Base-by-base conservation (phyloP, 1,140 invertebrate species). In the Atta texana region DNA sequence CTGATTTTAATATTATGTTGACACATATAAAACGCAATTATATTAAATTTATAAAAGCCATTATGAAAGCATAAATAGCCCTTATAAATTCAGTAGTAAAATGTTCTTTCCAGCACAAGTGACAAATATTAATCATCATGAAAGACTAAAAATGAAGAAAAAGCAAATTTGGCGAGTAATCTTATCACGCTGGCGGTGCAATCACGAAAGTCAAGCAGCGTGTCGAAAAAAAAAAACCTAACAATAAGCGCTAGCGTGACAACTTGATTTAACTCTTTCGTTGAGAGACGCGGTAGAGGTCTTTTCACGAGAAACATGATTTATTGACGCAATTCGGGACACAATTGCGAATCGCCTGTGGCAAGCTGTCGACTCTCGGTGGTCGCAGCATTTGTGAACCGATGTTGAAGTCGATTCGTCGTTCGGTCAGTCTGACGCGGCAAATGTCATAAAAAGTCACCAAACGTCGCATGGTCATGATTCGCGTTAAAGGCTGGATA, bases 281-380 rank as follows among this genome's bases (percentile, higher is more conserved):
- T 18, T 4, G 55, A 44, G n/a, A 51, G 39, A 82, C 31, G 31
- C 28, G 51, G 66, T 44, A 10, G 49, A 71, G 66, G 64, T 81
- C 78, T 81, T 71, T 81, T 34, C 55, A 69, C 68, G 69, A 61
- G 69, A 61, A 84, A 61, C 80, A 61, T 84, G 80, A 84, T 84
- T 84, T 84, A 84, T 84, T 74, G 80, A 84, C 24, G 80, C 80
- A 84, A 84, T 84, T 84, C 80, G 69, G 34, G 80, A 7, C 55
- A 84, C 78, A 81, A 81, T 61, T 74, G 69, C 12, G 55, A 74
- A 44, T 84, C 28, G 69, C 57, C 55, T 21, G 34, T n/a, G 69
- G 69, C 68, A 84, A 84, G 39, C 69, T 75, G 80, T 84, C 69
- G 53, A 49, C 39, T 61, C 39, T 61, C 55, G 69, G 44, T 51